phyloP scores from a whole-genome alignment of 2,113 vertebrate species.

The Neogobius melanostomus region DNA sequence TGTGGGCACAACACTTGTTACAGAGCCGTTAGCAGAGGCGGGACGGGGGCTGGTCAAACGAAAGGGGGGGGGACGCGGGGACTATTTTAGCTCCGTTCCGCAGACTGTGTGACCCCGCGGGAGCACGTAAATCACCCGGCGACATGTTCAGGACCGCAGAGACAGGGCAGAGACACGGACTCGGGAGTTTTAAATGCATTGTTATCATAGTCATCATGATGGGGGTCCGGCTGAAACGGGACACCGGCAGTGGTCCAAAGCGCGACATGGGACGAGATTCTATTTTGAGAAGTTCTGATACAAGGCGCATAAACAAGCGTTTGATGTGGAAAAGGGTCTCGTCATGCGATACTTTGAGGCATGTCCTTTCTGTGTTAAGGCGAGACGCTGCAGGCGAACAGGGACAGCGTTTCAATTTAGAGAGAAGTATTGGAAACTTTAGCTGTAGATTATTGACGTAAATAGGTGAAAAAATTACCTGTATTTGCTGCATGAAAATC shows the following conservation, averaged over 20 bases:
- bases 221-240: conserved; percentile 16
- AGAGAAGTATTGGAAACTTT: too few species aligned
- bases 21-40: conserved; percentile 12
- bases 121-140: conserved; percentile 57
- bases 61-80: background rate
- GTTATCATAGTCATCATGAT: conserved; percentile 21
- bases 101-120: conserved; percentile 25
- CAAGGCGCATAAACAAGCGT: too few species aligned
- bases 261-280: background rate
- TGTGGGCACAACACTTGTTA: conserved; percentile 23
- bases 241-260: conserved; percentile 17
- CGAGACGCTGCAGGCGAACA: too few species aligned
- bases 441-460: too few species aligned
- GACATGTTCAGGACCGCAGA: conserved; percentile 27
- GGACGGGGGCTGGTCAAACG: conserved; percentile 37
- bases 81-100: conserved; percentile 52
- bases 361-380: too few species aligned
- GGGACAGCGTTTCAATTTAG: too few species aligned
- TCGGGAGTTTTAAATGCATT: conserved; percentile 18
- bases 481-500: too few species aligned
- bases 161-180: conserved; percentile 18
- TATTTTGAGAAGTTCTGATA: background rate
- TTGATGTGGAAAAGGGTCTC: too few species aligned
- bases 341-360: too few species aligned
- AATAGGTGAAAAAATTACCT: too few species aligned